A percentile compares a stretch with the other conserved stretches of the same genome.
phyloP scores from a whole-genome alignment of 92 coral and sea anemone species.

The Meandrina meandrites region DNA sequence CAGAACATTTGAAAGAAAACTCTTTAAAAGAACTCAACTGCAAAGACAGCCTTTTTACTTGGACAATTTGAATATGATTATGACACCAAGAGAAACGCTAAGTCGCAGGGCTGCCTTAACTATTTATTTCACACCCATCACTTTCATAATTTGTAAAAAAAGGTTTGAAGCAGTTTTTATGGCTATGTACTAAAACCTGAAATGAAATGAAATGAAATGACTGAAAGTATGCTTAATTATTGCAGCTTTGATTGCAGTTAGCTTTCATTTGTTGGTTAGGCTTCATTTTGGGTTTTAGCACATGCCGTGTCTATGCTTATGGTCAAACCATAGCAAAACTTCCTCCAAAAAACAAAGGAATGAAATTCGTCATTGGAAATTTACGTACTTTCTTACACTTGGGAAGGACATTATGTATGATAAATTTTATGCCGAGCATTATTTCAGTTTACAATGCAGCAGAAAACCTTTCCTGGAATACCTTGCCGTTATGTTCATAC shows the following conservation, averaged over 20 bases:
- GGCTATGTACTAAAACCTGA: too few relatives aligned
- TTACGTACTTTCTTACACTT: too few relatives aligned
- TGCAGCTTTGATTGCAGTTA: too few relatives aligned
- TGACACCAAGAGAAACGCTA: not conserved
- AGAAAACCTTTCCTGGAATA: not conserved
- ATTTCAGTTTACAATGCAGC: not conserved
- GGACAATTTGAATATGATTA: constrained; percentile 52
- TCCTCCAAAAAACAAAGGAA: not conserved
- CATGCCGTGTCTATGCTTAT: too few relatives aligned
- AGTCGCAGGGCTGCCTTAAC: not conserved
- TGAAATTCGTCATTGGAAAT: not conserved
- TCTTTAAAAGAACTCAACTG: constrained; percentile 73
- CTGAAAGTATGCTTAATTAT: too few relatives aligned
- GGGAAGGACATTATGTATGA: not conserved
- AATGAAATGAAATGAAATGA: too few relatives aligned
- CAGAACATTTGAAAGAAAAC: constrained; percentile 45
- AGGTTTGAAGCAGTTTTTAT: not conserved
- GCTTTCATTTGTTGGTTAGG: too few relatives aligned
- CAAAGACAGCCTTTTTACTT: constrained; percentile 62
- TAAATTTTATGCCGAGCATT: not conserved
- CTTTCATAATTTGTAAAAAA: not conserved
- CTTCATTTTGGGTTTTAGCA: too few relatives aligned
- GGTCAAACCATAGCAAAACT: not conserved
- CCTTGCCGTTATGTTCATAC: not conserved
- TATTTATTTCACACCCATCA: not conserved